These are phyloP conservation scores for Encarsia formosa DNA, from an alignment of 2,888 invertebrate species.

Conservation along the genomic window DNA sequence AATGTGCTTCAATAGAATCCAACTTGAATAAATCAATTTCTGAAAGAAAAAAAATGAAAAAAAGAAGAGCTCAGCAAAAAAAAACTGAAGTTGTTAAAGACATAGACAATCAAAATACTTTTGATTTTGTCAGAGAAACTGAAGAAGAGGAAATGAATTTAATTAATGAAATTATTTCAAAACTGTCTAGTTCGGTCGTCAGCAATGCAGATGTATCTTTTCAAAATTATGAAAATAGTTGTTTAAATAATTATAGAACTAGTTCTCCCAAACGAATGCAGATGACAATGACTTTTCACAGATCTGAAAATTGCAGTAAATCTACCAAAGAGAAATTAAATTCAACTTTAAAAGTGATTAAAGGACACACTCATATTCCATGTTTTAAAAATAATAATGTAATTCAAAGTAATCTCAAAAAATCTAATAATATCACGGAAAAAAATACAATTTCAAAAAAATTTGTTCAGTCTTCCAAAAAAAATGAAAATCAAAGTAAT, in stretches of 20 bases:
- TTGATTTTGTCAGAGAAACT: conserved; percentile 18
- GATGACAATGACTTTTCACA: conserved; percentile 23
- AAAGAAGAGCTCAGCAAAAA: conserved; percentile 1
- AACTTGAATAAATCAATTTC: conserved; percentile 27
- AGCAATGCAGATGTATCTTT: conserved; percentile 26
- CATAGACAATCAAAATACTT: background rate
- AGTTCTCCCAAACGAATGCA: conserved; percentile 13
- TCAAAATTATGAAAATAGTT: conserved; percentile 9
- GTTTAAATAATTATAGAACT: background rate
- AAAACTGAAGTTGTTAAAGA: background rate
- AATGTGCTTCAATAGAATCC: conserved; percentile 6
- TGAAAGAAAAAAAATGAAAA: conserved; percentile 12
- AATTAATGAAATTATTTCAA: conserved; percentile 37
- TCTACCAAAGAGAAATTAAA: background rate
- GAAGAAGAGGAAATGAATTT: conserved; percentile 34
- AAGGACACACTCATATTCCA: conserved; percentile 18
- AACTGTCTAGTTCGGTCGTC: conserved; percentile 34
- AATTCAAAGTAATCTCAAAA: conserved; percentile 2
- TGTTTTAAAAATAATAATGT: conserved; percentile 16
- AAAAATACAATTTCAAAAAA: conserved; percentile 5
- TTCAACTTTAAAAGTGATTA: conserved; percentile 18
- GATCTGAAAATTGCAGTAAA: conserved; percentile 10
- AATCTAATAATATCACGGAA: conserved; percentile 2
- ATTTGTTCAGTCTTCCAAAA: background rate
- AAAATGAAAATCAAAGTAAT: conserved; percentile 3